These are phyloP conservation scores for Periphyllus acericola DNA, from an alignment of 2,888 invertebrate genomes.

Conservation along the genomic window DNA sequence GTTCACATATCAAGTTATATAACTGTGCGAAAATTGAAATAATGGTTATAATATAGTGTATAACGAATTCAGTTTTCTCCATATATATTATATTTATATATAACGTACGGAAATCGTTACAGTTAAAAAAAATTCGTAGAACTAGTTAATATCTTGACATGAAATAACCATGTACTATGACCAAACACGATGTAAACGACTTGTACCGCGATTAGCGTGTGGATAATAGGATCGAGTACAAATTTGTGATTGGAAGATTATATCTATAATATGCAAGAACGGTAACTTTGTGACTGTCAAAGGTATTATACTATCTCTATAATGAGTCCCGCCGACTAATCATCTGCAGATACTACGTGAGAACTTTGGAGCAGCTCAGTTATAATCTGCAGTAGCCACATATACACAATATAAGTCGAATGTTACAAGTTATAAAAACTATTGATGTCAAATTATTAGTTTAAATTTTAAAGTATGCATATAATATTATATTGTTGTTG, in stretches of 20 bases:
- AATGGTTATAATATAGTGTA: no score
- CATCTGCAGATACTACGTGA: slow-evolving; percentile 10
- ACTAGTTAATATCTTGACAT: slow-evolving; percentile 21
- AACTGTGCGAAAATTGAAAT: background rate
- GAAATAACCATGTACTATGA: background rate
- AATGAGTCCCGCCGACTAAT: slow-evolving; percentile 1
- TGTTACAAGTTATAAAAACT: background rate
- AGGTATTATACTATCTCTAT: slow-evolving; percentile 18
- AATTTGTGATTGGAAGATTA: slow-evolving; percentile 52
- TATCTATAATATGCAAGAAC: background rate
- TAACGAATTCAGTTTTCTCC: background rate
- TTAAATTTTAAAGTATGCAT: no score
- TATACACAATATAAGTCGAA: background rate
- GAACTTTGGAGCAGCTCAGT: background rate
- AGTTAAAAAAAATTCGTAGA: slow-evolving; percentile 26
- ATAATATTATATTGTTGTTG: no score
- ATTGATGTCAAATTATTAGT: background rate
- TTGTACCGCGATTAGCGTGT: slow-evolving; percentile 46
- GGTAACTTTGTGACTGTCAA: slow-evolving; percentile 32
- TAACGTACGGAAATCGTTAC: background rate
- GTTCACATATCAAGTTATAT: background rate
- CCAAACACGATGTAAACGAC: slow-evolving; percentile 46
- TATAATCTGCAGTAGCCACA: background rate
- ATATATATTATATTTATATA: no score
- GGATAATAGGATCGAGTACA: slow-evolving; percentile 47